A percentile compares a stretch with the other conserved stretches of the same genome.
Evolutionary conservation across 2,113 vertebrate genomes (phyloP).

Genomic region (Leptobrachium leishanense): DNA sequence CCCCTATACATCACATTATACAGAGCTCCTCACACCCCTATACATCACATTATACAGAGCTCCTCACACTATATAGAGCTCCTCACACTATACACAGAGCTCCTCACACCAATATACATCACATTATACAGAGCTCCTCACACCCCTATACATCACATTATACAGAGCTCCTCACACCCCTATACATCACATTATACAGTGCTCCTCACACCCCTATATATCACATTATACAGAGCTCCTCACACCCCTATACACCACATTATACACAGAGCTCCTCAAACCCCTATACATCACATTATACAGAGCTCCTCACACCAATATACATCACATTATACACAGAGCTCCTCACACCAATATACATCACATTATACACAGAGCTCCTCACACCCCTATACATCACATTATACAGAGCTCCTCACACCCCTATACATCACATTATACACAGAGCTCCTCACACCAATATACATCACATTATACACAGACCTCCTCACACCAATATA

Average conservation of each 20-base stretch:
- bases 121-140: neutral
- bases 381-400: too few species aligned
- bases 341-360: neutral
- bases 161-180: neutral
- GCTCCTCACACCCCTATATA: neutral
- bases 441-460: neutral
- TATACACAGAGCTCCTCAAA: neutral
- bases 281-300: neutral
- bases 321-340: neutral
- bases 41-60: neutral
- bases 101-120: too few species aligned
- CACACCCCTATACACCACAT: neutral
- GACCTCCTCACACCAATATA: too few species aligned
- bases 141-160: neutral
- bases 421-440: neutral
- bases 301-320: neutral
- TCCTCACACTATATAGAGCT: neutral
- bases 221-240: neutral
- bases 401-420: too few species aligned
- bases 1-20: neutral
- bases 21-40: neutral
- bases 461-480: too few species aligned
- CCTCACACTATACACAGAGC: neutral
- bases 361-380: neutral
- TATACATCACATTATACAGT: neutral